Percentiles rank a stretch among this genome's conserved stretches.
Conservation (phyloP, 64 coral and sea anemone species). For the Acropora yongei region DNA sequence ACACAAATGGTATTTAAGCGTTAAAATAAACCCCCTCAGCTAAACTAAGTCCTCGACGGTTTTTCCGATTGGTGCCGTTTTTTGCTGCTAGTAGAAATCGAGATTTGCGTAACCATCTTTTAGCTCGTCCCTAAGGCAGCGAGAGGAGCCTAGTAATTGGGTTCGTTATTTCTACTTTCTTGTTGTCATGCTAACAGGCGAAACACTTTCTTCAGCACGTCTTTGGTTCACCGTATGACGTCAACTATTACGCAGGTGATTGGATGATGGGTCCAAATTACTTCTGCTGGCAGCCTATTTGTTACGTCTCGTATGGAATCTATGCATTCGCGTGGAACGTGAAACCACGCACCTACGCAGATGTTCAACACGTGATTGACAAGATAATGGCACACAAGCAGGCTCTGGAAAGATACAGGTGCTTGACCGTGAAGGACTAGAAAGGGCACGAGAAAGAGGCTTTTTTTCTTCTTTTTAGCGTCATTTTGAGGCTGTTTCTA, state of each 20-base stretch:
- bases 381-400: constrained; percentile 52
- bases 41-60: no score
- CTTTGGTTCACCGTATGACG: constrained; percentile 80
- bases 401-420: constrained; percentile 60
- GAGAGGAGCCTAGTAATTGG: no score
- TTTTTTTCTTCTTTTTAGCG: no score
- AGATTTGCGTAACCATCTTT: no score
- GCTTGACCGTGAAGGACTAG: background rate
- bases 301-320: constrained; percentile 15
- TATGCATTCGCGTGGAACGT: constrained; percentile 19
- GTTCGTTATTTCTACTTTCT: background rate
- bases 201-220: constrained; percentile 83
- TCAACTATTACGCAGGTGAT: constrained; percentile 80
- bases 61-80: no score
- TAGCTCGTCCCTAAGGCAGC: no score
- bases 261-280: constrained; percentile 91
- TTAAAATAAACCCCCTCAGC: no score
- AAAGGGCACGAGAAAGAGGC: no score
- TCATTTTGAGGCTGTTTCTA: no score
- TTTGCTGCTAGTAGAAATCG: no score
- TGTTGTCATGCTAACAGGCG: constrained; percentile 50
- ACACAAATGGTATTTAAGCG: no score
- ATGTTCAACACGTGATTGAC: constrained; percentile 56
- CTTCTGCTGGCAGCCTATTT: constrained; percentile 81
- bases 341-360: constrained; percentile 12